These are phyloP conservation scores for Galeruca laticollis DNA, from an alignment of 2,888 invertebrate genomes.

Conservation along the genomic window DNA sequence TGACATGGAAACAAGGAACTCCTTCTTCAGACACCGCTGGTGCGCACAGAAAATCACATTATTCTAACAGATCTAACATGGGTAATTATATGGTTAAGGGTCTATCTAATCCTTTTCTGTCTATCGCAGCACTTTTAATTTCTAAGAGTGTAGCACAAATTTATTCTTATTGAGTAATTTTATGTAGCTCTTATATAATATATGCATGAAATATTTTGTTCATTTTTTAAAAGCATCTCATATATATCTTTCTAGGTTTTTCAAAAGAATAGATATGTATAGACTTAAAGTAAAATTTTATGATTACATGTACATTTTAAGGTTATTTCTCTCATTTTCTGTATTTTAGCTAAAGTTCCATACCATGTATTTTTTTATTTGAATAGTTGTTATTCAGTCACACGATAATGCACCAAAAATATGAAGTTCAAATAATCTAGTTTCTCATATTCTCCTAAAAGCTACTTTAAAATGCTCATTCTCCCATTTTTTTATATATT, in stretches of 20 bases:
- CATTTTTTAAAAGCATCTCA: neutral
- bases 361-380: no score
- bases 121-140: slow-evolving; percentile 41
- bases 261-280: neutral
- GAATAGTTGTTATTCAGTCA: no score
- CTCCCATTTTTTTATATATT: no score
- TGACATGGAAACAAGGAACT: slow-evolving; percentile 62
- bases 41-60: slow-evolving; percentile 82
- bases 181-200: neutral
- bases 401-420: no score
- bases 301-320: no score
- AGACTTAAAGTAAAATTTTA: no score
- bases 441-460: no score
- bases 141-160: neutral
- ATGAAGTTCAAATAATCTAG: no score
- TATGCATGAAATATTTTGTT: neutral
- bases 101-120: slow-evolving; percentile 53
- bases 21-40: slow-evolving; percentile 69
- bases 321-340: no score
- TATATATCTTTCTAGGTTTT: neutral
- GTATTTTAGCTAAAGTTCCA: no score
- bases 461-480: no score
- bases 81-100: slow-evolving; percentile 67
- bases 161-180: neutral
- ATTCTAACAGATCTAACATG: slow-evolving; percentile 79